Base-by-base conservation (phyloP, 2,797 vertebrate species). In the Erpetoichthys calabaricus region DNA sequence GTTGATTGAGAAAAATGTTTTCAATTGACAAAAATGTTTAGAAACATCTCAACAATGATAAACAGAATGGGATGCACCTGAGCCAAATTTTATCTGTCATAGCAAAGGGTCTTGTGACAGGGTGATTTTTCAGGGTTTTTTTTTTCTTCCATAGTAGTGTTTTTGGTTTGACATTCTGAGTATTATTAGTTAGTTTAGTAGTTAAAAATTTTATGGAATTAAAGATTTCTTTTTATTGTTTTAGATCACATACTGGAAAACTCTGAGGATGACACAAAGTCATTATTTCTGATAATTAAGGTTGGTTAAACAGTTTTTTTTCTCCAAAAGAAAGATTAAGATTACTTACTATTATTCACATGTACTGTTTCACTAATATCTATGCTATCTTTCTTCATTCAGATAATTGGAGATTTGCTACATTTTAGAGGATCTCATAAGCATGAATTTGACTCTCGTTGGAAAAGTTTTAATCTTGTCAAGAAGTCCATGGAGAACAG, bases 401-500 rank as follows among this genome's bases (percentile, higher is more conserved):
- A 98, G 95, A 96, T 98, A 46, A 94, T 97, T 71, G 90, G 88
- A 60, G 92, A 97, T 67, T 80, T 98, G 70, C 74, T 98, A 64
- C 91, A 94, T 47, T 98, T 97, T 65, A 96, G 91, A 77, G 95
- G 95, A 53, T 94, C 91, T 66, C 92, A 97, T 75, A 98, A 96
- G 61, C 88, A 93, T n/a, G 94, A 98, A 75, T 98, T 98, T 77
- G 92, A 98, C 70, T 94, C 94, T 1, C 86, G 93, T 50, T 97
- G 95, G 95, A 98, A 98, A 74, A 98, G 94, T 76, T 98, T 98
- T 81, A 94, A 88, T 65, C 79, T 98, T 60, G 94, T 98, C 67
- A 98, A 98, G 75, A 98, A 95, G 72, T 96, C 95, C 6, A 98
- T 98, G 95, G 95, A 98, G 77, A 97, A 98, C 77, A 81, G 88